phyloP scores from a whole-genome alignment of 1,140 invertebrate genomes.

The Rhagoletis zephyria region DNA sequence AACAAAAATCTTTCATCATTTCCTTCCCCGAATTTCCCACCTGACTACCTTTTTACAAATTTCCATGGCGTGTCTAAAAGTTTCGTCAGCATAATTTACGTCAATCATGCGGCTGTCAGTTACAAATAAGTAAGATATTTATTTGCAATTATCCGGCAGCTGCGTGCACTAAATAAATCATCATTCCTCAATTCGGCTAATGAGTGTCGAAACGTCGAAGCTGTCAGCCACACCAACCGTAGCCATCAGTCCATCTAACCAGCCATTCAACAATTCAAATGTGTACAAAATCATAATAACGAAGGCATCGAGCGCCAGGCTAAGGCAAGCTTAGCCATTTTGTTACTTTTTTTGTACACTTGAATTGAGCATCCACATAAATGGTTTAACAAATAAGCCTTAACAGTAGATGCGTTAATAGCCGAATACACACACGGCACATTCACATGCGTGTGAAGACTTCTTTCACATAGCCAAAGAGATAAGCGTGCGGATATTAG shows the following conservation, averaged over 20 bases:
- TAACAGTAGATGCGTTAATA: not conserved
- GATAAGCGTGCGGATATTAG: conserved; percentile 25
- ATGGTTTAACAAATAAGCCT: conserved; percentile 1
- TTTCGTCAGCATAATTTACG: not conserved
- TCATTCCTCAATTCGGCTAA: conserved; percentile 41
- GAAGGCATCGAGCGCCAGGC: not conserved
- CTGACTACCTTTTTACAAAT: no score
- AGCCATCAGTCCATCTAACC: not conserved
- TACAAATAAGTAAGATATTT: conserved; percentile 45
- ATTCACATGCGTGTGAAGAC: not conserved
- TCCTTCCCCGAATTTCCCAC: no score
- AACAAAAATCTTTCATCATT: no score
- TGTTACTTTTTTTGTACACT: conserved; percentile 2
- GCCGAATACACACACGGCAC: not conserved
- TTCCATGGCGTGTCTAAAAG: no score
- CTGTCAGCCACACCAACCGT: conserved; percentile 33
- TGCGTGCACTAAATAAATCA: conserved; percentile 51
- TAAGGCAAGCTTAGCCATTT: not conserved
- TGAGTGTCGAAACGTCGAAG: conserved; percentile 35
- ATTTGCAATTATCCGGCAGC: conserved; percentile 46
- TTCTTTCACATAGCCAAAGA: not conserved
- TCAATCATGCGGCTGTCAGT: conserved; percentile 40
- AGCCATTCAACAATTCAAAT: conserved; percentile 20
- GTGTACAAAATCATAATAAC: not conserved
- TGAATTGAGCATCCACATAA: not conserved